A percentile compares a stretch with the other conserved stretches of the same genome.
Evolutionary conservation across 2,888 invertebrate genomes (phyloP).

Genomic region (Laspeyria flexula): DNA sequence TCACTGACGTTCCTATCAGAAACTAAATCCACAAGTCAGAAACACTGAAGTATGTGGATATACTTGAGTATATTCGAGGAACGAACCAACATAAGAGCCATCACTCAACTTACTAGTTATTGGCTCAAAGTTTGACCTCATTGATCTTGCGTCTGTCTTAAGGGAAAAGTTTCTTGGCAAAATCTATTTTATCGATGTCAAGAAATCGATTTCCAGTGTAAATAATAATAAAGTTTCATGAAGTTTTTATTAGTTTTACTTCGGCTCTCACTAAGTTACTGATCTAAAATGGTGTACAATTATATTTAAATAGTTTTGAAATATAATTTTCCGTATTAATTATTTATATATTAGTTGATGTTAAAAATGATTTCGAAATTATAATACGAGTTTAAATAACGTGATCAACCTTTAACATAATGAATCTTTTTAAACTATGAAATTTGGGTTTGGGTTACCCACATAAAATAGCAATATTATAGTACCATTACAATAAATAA

Average conservation of each 20-base stretch:
- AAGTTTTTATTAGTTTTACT: conserved; percentile 9
- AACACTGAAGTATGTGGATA: conserved; percentile 13
- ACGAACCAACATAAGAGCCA: conserved; percentile 11
- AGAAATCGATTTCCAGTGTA: conserved; percentile 13
- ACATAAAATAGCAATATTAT: background rate
- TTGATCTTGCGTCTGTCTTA: conserved; percentile 11
- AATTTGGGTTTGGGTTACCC: background rate
- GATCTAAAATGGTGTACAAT: too few relatives aligned
- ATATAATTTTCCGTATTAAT: too few relatives aligned
- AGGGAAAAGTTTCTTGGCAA: conserved; percentile 21
- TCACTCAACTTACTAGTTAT: conserved; percentile 26
- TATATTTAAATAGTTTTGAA: too few relatives aligned
- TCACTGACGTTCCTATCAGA: conserved; percentile 33
- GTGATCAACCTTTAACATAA: background rate
- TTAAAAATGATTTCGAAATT: too few relatives aligned
- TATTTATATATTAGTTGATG: too few relatives aligned
- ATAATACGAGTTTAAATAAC: too few relatives aligned
- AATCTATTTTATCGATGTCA: conserved; percentile 16
- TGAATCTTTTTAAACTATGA: too few relatives aligned
- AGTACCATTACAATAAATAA: background rate
- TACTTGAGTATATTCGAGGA: conserved; percentile 21
- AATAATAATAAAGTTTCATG: conserved; percentile 25
- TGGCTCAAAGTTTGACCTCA: conserved; percentile 28
- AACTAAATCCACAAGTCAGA: conserved; percentile 34
- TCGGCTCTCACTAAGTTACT: background rate